A percentile compares a stretch with the other conserved stretches of the same genome.
These are phyloP conservation scores for Dreissena rostriformis DNA, from an alignment of 1,140 invertebrate species.

Conservation along the genomic window DNA sequence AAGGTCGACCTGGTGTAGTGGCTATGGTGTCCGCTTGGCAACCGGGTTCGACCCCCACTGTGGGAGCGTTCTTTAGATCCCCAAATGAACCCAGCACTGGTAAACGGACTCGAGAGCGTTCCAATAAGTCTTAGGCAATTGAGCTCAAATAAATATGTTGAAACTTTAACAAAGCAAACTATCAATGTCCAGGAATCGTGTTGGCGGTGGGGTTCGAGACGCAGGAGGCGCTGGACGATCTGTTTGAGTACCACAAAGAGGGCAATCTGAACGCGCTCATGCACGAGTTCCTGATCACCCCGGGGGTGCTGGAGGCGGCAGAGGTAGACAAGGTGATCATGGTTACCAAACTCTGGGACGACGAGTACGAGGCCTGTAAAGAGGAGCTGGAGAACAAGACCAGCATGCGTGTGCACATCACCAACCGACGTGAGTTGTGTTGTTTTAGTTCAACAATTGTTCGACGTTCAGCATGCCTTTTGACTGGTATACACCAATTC, in stretches of 20 bases:
- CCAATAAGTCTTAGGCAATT: too few relatives aligned
- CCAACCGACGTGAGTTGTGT: constrained; percentile 51
- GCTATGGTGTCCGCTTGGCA: too few relatives aligned
- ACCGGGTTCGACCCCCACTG: too few relatives aligned
- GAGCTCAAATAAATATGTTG: too few relatives aligned
- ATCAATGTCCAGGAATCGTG: constrained; percentile 52
- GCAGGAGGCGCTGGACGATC: constrained; percentile 51
- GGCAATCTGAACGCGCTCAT: constrained; percentile 58
- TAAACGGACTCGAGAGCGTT: too few relatives aligned
- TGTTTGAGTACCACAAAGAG: constrained; percentile 48
- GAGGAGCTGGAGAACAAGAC: constrained; percentile 48
- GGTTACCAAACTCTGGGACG: constrained; percentile 68
- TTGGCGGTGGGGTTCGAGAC: constrained; percentile 62
- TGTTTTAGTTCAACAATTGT: too few relatives aligned
- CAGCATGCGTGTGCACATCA: constrained; percentile 13
- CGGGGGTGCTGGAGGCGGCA: constrained; percentile 53
- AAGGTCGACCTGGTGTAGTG: too few relatives aligned
- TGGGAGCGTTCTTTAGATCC: too few relatives aligned
- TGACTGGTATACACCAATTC: too few relatives aligned
- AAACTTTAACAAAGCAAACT: background rate
- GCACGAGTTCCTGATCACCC: constrained; percentile 64
- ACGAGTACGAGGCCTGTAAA: constrained; percentile 65
- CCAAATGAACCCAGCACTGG: too few relatives aligned
- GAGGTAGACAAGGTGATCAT: constrained; percentile 53
- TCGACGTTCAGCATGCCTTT: too few relatives aligned